Evolutionary conservation across 2,113 vertebrate genomes (phyloP).

Genomic region (Aptenodytes patagonicus): DNA sequence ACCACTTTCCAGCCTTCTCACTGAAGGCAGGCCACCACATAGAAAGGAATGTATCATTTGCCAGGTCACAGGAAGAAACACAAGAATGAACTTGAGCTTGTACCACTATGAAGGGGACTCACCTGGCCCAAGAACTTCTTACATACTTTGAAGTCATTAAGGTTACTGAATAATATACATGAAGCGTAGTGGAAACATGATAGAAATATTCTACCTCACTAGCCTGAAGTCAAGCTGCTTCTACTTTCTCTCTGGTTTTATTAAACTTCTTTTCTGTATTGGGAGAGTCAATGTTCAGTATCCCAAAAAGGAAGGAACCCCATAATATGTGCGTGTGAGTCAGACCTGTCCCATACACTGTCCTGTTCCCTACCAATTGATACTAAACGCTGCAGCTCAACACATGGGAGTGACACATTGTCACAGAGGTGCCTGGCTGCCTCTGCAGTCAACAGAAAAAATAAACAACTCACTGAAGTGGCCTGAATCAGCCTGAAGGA

Average conservation of each 20-base stretch:
- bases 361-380: not conserved
- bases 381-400: too few species aligned
- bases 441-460: not conserved
- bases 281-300: not conserved
- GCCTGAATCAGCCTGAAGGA: not conserved
- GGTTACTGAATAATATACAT: not conserved
- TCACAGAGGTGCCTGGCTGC: not conserved
- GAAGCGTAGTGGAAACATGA: not conserved
- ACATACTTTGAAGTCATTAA: not conserved
- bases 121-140: not conserved
- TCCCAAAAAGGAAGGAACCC: not conserved
- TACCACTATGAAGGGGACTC: not conserved
- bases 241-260: not conserved
- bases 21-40: not conserved
- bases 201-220: not conserved
- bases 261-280: not conserved
- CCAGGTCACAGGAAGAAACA: not conserved
- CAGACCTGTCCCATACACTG: not conserved
- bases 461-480: not conserved
- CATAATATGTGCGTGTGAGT: too few species aligned
- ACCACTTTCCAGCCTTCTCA: not conserved
- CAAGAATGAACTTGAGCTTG: not conserved
- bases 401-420: too few species aligned
- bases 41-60: not conserved
- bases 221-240: not conserved